Evolutionary conservation across 2,888 invertebrate genomes (phyloP).

Genomic region (Macaria liturata): DNA sequence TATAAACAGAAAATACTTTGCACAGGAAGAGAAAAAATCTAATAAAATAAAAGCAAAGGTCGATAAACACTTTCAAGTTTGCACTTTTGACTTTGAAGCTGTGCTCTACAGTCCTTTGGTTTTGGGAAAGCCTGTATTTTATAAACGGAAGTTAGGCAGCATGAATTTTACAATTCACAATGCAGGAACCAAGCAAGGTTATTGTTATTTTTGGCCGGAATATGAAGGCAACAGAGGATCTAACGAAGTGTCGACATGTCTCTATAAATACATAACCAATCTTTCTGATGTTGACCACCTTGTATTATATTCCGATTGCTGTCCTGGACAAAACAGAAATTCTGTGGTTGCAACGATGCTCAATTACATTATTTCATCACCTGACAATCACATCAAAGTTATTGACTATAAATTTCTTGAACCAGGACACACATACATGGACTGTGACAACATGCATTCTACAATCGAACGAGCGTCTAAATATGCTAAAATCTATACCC

Average conservation of each 20-base stretch:
- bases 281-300: conserved; percentile 18
- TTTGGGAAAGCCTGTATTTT: conserved; percentile 22
- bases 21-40: conserved; percentile 29
- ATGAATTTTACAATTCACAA: conserved; percentile 5
- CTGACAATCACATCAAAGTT: conserved; percentile 8
- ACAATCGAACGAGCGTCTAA: conserved; percentile 24
- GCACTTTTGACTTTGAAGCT: conserved; percentile 33
- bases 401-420: conserved; percentile 22
- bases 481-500: conserved; percentile 23
- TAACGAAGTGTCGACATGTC: conserved; percentile 9
- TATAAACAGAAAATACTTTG: conserved; percentile 17
- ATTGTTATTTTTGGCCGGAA: conserved; percentile 33
- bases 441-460: conserved; percentile 17
- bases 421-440: conserved; percentile 17
- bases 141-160: conserved; percentile 28
- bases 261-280: conserved; percentile 3
- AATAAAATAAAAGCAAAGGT: too few relatives aligned
- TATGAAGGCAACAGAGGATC: conserved; percentile 25
- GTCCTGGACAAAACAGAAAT: conserved; percentile 23
- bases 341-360: conserved; percentile 22
- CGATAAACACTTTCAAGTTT: conserved; percentile 25
- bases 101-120: conserved; percentile 22
- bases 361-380: conserved; percentile 9
- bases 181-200: conserved; percentile 29
- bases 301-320: conserved; percentile 23